Conservation (phyloP, 2,888 invertebrate genomes). For the Coecobrya sp. region DNA sequence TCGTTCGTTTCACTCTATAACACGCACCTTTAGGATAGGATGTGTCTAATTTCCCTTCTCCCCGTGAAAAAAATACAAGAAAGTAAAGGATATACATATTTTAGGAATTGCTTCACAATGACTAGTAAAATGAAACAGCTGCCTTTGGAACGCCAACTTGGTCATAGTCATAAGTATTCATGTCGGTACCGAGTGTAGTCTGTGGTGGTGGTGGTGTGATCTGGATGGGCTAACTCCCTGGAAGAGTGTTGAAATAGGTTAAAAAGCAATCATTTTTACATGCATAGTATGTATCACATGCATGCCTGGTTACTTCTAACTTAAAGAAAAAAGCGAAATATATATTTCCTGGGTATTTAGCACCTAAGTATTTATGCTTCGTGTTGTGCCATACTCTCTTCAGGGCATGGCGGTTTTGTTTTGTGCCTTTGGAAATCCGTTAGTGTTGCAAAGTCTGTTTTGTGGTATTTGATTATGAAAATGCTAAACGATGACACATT, state of each 20-base stretch:
- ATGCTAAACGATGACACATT: neutral
- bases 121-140: constrained; percentile 52
- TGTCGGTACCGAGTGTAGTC: neutral
- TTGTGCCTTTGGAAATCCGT: constrained; percentile 12
- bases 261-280: constrained; percentile 26
- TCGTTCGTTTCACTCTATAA: neutral
- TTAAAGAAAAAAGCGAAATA: neutral
- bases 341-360: neutral
- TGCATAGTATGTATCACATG: no score
- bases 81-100: constrained; percentile 14
- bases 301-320: neutral
- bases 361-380: neutral
- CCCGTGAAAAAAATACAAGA: neutral
- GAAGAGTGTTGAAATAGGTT: constrained; percentile 42
- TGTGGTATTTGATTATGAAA: neutral
- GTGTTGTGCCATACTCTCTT: neutral
- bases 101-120: constrained; percentile 56
- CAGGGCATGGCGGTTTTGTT: neutral
- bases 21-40: neutral
- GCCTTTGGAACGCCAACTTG: constrained; percentile 17
- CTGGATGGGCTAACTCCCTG: constrained; percentile 22
- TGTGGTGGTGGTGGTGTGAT: neutral
- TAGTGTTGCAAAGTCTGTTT: neutral
- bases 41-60: constrained; percentile 6
- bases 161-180: constrained; percentile 14